Base-by-base conservation (phyloP, 92 coral and sea anemone species). In the Epizoanthus stellaris region DNA sequence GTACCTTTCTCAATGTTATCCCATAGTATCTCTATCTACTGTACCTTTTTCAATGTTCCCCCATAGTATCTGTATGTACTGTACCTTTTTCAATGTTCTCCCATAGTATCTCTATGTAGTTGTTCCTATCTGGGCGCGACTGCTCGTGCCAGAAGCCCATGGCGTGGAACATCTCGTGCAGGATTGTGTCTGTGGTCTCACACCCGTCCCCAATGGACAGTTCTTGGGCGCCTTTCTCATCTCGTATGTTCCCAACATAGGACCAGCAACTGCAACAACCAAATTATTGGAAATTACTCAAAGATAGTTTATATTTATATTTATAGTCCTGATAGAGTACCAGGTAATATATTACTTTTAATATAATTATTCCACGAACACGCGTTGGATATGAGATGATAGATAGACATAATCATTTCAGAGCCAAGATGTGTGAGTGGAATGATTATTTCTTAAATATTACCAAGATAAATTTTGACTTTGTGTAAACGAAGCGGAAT, bases 121-220 rank as follows among this genome's bases (percentile, higher is more conserved):
- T 60, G 64, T 76, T 76, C 47, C 82, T 76, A 36, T 76, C 82
- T 14, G 82, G 82, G 23, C 82, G 82, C 6, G 82, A 76, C 70
- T 76, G 82, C 36, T 76, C 82, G 39, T 76, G 82, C 40, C 40
- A 76, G 20, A 76, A 76, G 39, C 82, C 82, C 82, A 76, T 76
- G 13, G 82, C 82, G 69, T 76, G 82, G 17, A 76, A 76, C 82
- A 76, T 76, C 57, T 76, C 82, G n/a, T 76, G 82, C 30, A 76
- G 82, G 15, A 76, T 76, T 39, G 82, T 76, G 36, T 76, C 82
- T 7, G 82, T 76, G 3, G 82, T 76, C 67, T 76, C 82, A n/a
- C 82, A 76, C 6, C 82, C 82, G 14, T 76, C 82, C 12, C 82
- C 82, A n/a, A 76, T 76, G 6, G 82, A 76, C 17, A 76, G 82